Conservation (phyloP, 2,113 vertebrate species). For the Calyptomena viridis region DNA sequence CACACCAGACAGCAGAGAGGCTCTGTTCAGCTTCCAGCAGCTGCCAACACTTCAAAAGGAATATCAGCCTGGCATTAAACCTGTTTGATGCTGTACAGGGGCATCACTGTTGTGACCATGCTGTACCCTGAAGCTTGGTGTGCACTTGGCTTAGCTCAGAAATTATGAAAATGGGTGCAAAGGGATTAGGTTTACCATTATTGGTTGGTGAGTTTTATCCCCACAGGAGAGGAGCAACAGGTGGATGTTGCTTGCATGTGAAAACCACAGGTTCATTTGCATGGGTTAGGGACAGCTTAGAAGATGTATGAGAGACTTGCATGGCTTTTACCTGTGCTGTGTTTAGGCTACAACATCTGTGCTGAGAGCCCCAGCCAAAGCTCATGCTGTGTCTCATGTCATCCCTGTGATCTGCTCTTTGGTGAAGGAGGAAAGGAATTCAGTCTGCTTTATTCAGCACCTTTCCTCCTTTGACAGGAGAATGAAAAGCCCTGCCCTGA, state of each 20-base stretch:
- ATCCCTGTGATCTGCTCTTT: neutral
- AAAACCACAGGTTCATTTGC: neutral
- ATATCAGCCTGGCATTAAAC: neutral
- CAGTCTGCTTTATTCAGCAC: neutral
- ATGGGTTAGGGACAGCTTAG: neutral
- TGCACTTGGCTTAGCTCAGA: neutral
- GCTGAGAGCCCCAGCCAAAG: neutral
- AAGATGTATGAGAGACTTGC: neutral
- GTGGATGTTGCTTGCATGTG: fast-evolving
- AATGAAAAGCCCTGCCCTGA: neutral
- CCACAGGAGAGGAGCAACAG: neutral
- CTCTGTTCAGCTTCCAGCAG: neutral
- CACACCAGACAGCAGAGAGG: neutral
- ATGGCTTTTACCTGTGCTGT: neutral
- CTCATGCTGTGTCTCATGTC: neutral
- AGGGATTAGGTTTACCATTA: neutral
- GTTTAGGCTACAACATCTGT: neutral
- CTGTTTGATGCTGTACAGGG: neutral
- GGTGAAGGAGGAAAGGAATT: neutral
- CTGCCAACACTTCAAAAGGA: neutral
- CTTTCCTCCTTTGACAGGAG: neutral
- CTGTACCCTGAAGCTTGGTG: neutral
- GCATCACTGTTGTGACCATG: neutral
- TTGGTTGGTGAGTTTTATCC: neutral
- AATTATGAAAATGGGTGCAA: neutral